Evolutionary conservation across 2,888 invertebrate genomes (phyloP).

Genomic region (Octonoba sinensis): DNA sequence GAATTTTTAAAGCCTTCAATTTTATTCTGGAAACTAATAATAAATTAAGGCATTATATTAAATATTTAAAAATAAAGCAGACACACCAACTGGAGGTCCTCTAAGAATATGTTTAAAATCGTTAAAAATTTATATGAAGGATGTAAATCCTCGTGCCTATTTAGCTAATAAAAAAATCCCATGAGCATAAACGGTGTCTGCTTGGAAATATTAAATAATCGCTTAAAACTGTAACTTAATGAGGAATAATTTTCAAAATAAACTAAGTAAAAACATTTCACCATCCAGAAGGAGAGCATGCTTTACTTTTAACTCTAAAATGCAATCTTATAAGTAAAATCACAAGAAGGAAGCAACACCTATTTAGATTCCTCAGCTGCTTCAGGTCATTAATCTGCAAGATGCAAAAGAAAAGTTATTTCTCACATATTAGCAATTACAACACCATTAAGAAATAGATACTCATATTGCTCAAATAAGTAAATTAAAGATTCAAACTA

Average conservation of each 20-base stretch:
- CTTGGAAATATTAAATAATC: background rate
- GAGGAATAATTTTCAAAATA: background rate
- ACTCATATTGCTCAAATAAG: too few relatives aligned
- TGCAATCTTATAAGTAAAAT: background rate
- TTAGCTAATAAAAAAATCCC: too few relatives aligned
- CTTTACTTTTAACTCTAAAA: constrained; percentile 10
- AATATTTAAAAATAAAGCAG: constrained; percentile 7
- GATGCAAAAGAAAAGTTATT: constrained; percentile 3
- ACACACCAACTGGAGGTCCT: constrained; percentile 15
- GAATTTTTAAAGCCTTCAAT: background rate
- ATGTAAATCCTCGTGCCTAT: too few relatives aligned
- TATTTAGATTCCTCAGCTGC: background rate
- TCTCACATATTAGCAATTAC: background rate
- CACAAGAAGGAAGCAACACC: background rate
- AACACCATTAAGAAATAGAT: background rate
- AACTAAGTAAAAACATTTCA: background rate
- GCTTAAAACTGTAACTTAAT: background rate
- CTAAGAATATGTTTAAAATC: background rate
- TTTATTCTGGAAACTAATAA: background rate
- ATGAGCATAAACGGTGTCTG: background rate
- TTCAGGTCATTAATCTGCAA: constrained; percentile 1
- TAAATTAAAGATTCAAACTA: too few relatives aligned
- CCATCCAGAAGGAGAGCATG: constrained; percentile 7
- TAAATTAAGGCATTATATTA: background rate
- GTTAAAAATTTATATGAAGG: background rate